Evolutionary conservation across 2,797 vertebrate genomes (phyloP).

Genomic region (Hypotaenidia okinawae): DNA sequence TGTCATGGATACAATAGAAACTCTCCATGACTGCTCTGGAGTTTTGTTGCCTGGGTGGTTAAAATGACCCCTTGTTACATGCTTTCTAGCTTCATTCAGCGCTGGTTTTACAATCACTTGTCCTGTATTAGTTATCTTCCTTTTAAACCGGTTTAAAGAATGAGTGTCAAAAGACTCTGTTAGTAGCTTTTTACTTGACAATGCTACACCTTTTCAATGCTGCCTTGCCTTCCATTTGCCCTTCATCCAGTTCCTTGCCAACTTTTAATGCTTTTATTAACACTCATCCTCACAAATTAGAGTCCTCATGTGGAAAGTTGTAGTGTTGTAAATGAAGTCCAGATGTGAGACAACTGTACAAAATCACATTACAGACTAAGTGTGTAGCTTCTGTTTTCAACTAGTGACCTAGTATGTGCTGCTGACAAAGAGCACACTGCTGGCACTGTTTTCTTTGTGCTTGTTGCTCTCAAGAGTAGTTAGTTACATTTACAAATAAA

Average conservation of each 20-base stretch:
- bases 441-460: background rate
- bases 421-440: background rate
- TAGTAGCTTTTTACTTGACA: background rate
- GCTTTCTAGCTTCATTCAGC: background rate
- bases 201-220: background rate
- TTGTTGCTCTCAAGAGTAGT: background rate
- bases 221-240: background rate
- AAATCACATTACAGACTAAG: background rate
- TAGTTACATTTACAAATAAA: background rate
- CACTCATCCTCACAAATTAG: background rate
- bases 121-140: background rate
- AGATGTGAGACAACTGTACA: background rate
- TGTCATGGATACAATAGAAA: background rate
- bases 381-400: background rate
- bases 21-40: background rate
- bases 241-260: background rate
- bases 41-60: background rate
- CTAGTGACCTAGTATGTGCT: background rate
- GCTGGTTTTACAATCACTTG: background rate
- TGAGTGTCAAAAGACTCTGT: background rate
- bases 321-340: background rate
- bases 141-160: background rate
- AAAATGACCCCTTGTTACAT: background rate
- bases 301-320: background rate
- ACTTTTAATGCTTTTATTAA: conserved; percentile 32